A percentile compares a stretch with the other conserved stretches of the same genome.
Evolutionary conservation across 1,140 invertebrate genomes (phyloP).

Genomic region (Tetragnatha versicolor): DNA sequence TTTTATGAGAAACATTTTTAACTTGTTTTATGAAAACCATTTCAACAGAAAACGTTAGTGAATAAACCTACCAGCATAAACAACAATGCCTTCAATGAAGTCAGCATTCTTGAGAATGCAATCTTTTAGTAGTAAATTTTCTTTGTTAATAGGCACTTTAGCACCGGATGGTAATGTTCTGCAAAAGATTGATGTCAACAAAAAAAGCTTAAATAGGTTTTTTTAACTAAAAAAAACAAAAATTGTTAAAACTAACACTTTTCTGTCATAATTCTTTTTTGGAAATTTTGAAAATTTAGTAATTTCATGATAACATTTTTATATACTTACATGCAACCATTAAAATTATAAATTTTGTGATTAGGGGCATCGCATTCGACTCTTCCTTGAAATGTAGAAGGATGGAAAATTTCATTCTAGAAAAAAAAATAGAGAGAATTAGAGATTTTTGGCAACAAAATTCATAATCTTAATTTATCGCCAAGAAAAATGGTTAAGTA

Average conservation of each 20-base stretch:
- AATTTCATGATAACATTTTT: not conserved
- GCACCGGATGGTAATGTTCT: constrained; percentile 76
- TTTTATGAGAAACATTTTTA: too few species aligned
- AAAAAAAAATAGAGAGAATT: constrained; percentile 59
- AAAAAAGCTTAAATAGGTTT: too few species aligned
- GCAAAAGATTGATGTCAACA: too few species aligned
- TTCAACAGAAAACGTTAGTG: not conserved
- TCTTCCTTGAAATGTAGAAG: constrained; percentile 80
- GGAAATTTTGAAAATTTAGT: not conserved
- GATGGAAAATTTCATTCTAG: constrained; percentile 76
- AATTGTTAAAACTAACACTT: too few species aligned
- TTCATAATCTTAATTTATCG: too few species aligned
- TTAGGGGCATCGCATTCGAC: constrained; percentile 93
- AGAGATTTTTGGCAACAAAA: too few species aligned
- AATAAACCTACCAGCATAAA: constrained; percentile 84
- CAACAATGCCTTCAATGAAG: constrained; percentile 94
- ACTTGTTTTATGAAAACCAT: not conserved
- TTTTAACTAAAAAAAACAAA: too few species aligned
- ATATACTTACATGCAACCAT: constrained; percentile 76
- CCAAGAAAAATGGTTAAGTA: too few species aligned
- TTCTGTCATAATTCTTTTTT: too few species aligned
- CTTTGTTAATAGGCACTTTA: constrained; percentile 84
- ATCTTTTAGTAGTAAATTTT: constrained; percentile 92
- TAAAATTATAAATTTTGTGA: constrained; percentile 94
- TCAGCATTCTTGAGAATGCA: constrained; percentile 93